Conservation (phyloP, 1,140 invertebrate genomes). For the Leptinotarsa defecta region DNA sequence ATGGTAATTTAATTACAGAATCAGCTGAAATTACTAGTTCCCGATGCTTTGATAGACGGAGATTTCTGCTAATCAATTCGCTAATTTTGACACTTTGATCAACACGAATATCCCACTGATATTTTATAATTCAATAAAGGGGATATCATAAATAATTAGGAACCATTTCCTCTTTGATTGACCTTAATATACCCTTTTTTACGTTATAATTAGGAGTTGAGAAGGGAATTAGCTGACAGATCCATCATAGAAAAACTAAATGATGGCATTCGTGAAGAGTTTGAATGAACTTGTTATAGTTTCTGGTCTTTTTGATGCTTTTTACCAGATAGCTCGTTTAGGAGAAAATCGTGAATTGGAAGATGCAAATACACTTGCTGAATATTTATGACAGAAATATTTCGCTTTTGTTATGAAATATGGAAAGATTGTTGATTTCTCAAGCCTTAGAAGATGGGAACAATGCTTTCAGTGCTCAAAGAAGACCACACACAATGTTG, state of each 20-base stretch:
- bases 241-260: not conserved
- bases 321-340: too few relatives aligned
- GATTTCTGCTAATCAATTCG: not conserved
- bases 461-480: too few relatives aligned
- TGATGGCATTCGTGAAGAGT: not conserved
- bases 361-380: too few relatives aligned
- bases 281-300: too few relatives aligned
- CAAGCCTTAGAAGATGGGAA: too few relatives aligned
- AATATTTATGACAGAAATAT: too few relatives aligned
- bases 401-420: too few relatives aligned
- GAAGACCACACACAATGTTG: too few relatives aligned
- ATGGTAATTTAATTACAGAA: not conserved
- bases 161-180: not conserved
- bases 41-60: not conserved
- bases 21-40: not conserved
- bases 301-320: too few relatives aligned
- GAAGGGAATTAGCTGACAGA: not conserved
- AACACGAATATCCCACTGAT: not conserved
- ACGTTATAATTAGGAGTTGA: conserved; percentile 1
- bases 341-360: too few relatives aligned
- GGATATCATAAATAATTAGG: not conserved
- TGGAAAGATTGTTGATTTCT: too few relatives aligned
- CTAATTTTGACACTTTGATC: not conserved
- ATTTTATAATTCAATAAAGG: not conserved
- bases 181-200: not conserved